Percentiles rank a stretch among this genome's conserved stretches.
Conservation (phyloP, 2,888 invertebrate species). For the Phrixothrix hirtus region DNA sequence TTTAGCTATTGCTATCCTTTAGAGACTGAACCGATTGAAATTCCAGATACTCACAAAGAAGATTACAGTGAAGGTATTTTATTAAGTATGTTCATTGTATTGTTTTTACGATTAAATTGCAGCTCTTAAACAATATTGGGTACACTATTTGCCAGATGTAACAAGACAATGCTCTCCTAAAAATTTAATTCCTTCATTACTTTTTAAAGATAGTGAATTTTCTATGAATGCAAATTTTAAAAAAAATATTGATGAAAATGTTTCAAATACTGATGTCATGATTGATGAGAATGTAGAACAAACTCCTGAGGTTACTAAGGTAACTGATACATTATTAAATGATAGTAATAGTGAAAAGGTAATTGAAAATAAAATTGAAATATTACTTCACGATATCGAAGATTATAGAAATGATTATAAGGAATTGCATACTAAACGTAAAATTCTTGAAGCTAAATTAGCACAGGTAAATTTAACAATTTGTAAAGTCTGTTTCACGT, state of each 20-base stretch:
- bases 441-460: conserved; percentile 27
- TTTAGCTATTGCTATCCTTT: conserved; percentile 47
- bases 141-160: conserved; percentile 47
- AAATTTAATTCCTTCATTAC: conserved; percentile 50
- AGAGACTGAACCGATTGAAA: conserved; percentile 43
- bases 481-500: too few species aligned
- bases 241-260: conserved; percentile 11
- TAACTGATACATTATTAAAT: neutral
- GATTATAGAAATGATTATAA: conserved; percentile 23
- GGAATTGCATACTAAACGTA: conserved; percentile 25
- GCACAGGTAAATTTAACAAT: too few species aligned
- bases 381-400: conserved; percentile 2
- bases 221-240: conserved; percentile 20
- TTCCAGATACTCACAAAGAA: conserved; percentile 38
- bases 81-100: conserved; percentile 1
- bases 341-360: neutral
- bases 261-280: conserved; percentile 1
- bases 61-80: conserved; percentile 42
- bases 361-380: conserved; percentile 7
- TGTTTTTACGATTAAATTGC: conserved; percentile 2
- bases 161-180: conserved; percentile 49
- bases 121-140: conserved; percentile 52
- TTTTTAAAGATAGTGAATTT: conserved; percentile 43
- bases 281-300: neutral
- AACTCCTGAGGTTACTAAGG: neutral